Evolutionary conservation across 2,888 invertebrate species (phyloP).

Genomic region (Drosophila anomelani): DNA sequence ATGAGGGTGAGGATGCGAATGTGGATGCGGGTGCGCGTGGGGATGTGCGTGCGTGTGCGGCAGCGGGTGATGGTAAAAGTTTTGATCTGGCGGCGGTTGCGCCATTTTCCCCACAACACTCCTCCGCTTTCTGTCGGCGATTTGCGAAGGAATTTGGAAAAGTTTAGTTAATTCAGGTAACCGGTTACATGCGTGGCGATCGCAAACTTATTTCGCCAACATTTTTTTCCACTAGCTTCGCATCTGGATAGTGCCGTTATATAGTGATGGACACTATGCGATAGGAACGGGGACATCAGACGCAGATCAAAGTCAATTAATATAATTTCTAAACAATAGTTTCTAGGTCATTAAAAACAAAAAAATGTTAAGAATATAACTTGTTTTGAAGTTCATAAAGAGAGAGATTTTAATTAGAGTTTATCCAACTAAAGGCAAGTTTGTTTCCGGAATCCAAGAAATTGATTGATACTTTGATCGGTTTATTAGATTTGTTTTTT

Average conservation of each 20-base stretch:
- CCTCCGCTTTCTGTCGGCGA: slow-evolving; percentile 34
- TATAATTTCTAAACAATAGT: neutral
- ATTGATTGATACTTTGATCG: neutral
- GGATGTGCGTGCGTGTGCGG: slow-evolving; percentile 61
- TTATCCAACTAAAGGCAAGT: too few species aligned
- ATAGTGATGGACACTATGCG: slow-evolving; percentile 8
- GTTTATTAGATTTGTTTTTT: neutral
- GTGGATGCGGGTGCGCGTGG: slow-evolving; percentile 48
- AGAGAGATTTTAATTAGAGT: too few species aligned
- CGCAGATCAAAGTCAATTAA: neutral
- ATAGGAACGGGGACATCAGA: neutral
- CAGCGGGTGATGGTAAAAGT: slow-evolving; percentile 70
- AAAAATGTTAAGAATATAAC: too few species aligned
- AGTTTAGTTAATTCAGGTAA: slow-evolving; percentile 46
- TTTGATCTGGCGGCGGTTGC: slow-evolving; percentile 78
- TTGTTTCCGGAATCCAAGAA: neutral
- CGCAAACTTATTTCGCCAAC: slow-evolving; percentile 61
- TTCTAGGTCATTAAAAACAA: too few species aligned
- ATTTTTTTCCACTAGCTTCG: slow-evolving; percentile 59
- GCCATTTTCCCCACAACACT: slow-evolving; percentile 70
- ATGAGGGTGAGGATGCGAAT: slow-evolving; percentile 42
- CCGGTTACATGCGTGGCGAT: slow-evolving; percentile 65
- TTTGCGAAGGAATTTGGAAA: slow-evolving; percentile 10
- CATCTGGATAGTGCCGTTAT: slow-evolving; percentile 60
- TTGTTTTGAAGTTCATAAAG: too few species aligned